phyloP scores from a whole-genome alignment of 2,113 vertebrate species.

The Puntigrus tetrazona region DNA sequence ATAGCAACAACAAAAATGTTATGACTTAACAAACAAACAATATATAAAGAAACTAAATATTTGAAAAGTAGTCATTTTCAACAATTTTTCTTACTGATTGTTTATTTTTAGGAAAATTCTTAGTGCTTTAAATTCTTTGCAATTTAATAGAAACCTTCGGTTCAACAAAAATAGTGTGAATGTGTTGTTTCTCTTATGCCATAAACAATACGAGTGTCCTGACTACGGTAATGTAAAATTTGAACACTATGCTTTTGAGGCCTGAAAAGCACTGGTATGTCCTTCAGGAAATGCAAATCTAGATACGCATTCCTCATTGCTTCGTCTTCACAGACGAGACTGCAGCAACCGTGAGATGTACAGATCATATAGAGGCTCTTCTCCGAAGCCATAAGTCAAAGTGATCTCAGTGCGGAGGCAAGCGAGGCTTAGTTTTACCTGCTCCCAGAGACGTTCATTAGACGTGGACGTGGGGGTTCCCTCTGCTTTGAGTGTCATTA shows the following conservation, averaged over 20 bases:
- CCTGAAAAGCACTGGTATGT: background rate
- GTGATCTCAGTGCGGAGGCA: conserved; percentile 49
- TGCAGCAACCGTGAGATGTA: background rate
- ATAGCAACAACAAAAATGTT: no score
- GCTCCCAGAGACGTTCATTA: conserved; percentile 66
- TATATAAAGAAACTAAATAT: background rate
- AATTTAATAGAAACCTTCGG: background rate
- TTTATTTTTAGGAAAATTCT: background rate
- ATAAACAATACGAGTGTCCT: background rate
- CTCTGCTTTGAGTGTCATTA: conserved; percentile 62
- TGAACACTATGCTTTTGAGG: background rate
- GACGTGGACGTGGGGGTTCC: conserved; percentile 60
- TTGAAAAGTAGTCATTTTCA: no score
- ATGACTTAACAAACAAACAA: no score
- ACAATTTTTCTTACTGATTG: background rate
- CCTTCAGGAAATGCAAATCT: background rate
- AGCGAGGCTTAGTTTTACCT: conserved; percentile 53
- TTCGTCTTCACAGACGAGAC: background rate
- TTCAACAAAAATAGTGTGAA: background rate
- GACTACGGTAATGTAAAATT: background rate
- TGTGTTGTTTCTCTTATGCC: background rate
- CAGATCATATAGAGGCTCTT: conserved; percentile 52
- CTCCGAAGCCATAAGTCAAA: conserved; percentile 48
- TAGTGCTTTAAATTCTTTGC: background rate
- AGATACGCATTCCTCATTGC: background rate